phyloP scores from a whole-genome alignment of 2,888 invertebrate species.

The Conops quadrifasciatus region DNA sequence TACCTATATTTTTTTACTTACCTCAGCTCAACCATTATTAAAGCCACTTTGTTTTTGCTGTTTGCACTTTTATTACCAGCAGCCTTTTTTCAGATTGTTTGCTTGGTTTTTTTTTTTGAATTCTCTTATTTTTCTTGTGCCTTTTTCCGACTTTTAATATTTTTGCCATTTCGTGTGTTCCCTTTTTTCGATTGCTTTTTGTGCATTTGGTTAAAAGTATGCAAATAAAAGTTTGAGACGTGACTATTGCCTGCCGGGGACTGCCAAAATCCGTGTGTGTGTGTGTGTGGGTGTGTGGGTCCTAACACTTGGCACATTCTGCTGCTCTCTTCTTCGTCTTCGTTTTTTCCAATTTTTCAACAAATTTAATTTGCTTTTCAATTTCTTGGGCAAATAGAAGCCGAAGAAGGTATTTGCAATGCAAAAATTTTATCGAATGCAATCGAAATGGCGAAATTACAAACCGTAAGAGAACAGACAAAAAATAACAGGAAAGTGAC shows the following conservation, averaged over 20 bases:
- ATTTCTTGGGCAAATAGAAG: background rate
- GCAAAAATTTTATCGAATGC: conserved; percentile 15
- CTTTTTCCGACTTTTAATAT: background rate
- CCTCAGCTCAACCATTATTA: background rate
- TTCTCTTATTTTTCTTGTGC: too few relatives aligned
- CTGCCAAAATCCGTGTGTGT: background rate
- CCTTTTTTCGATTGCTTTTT: background rate
- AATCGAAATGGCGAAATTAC: background rate
- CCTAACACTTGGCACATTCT: too few relatives aligned
- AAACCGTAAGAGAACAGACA: too few relatives aligned
- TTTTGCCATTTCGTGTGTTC: background rate
- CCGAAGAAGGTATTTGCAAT: conserved; percentile 9
- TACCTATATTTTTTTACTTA: background rate
- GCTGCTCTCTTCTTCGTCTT: background rate
- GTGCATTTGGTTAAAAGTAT: background rate
- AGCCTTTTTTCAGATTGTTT: background rate
- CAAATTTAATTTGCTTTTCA: conserved; percentile 27
- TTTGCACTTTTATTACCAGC: background rate
- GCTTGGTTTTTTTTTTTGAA: background rate
- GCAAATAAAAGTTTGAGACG: conserved; percentile 15
- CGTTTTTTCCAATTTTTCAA: conserved; percentile 1
- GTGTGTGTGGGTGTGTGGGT: background rate
- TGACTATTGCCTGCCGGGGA: conserved; percentile 1
- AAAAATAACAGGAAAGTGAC: too few relatives aligned
- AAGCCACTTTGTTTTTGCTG: background rate